Evolutionary conservation across 2,113 vertebrate species (phyloP).

Genomic region (Pelecanoides urinatrix): DNA sequence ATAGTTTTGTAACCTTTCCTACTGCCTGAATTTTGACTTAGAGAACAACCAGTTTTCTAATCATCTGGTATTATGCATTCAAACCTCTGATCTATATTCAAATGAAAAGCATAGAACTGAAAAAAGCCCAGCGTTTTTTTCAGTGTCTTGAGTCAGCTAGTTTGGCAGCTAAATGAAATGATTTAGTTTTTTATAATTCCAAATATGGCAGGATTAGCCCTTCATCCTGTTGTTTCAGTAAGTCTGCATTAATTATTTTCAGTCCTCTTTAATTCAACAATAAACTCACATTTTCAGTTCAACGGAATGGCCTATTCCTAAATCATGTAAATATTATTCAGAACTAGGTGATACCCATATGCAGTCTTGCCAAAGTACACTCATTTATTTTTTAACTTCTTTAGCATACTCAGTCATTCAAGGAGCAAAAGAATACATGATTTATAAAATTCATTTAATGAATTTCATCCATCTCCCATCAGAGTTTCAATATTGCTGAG

Average conservation of each 20-base stretch:
- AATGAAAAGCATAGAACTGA: neutral
- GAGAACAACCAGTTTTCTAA: neutral
- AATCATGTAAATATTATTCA: conserved; percentile 16
- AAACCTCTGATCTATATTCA: neutral
- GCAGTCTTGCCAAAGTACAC: conserved; percentile 21
- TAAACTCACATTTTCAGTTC: conserved; percentile 37
- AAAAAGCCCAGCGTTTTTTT: neutral
- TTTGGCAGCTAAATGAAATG: conserved; percentile 26
- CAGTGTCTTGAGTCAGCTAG: neutral
- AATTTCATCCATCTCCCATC: neutral
- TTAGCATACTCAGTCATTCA: neutral
- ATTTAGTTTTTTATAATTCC: neutral
- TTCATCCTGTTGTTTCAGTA: conserved; percentile 28
- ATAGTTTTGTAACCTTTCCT: neutral
- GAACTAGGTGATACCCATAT: neutral
- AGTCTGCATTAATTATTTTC: conserved; percentile 40
- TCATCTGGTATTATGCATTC: neutral
- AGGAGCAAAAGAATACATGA: conserved; percentile 16
- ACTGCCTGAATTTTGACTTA: neutral
- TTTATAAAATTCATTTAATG: conserved; percentile 25
- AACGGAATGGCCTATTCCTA: neutral
- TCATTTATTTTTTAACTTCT: conserved; percentile 39
- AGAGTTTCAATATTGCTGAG: neutral
- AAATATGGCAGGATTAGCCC: conserved; percentile 1
- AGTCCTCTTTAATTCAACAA: conserved; percentile 12